A percentile compares a stretch with the other conserved stretches of the same genome.
Conservation (phyloP, 2,888 invertebrate genomes). For the Chaetogeoica ovagalla region DNA sequence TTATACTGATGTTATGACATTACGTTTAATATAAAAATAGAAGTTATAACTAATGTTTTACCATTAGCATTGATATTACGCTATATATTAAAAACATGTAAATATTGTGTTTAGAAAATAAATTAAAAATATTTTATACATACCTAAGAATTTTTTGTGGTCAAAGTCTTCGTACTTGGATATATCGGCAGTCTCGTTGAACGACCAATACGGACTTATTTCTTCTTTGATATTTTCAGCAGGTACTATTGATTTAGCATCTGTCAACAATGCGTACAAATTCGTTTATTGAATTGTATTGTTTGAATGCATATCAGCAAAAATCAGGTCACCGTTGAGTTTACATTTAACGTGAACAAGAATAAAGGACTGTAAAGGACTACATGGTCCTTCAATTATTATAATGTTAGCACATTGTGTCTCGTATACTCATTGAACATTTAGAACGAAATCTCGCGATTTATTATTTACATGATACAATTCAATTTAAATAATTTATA, state of each 20-base stretch:
- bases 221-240: constrained; percentile 54
- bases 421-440: background rate
- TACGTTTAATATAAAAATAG: no score
- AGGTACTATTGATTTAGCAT: constrained; percentile 43
- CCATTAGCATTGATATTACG: no score
- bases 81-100: background rate
- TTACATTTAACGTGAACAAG: background rate
- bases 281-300: background rate
- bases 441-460: background rate
- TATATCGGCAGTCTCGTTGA: constrained; percentile 58
- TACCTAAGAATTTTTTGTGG: constrained; percentile 58
- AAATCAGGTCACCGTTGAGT: background rate
- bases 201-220: constrained; percentile 57
- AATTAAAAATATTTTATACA: constrained; percentile 33
- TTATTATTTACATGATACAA: background rate
- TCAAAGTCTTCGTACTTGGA: constrained; percentile 58
- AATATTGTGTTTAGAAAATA: background rate
- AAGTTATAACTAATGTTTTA: no score
- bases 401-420: no score
- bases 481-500: background rate
- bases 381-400: background rate
- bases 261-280: constrained; percentile 11
- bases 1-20: no score
- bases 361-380: background rate
- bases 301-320: background rate